Conservation (phyloP, 53 echinoderm and acorn worm genomes). For the Holothuria scabra region DNA sequence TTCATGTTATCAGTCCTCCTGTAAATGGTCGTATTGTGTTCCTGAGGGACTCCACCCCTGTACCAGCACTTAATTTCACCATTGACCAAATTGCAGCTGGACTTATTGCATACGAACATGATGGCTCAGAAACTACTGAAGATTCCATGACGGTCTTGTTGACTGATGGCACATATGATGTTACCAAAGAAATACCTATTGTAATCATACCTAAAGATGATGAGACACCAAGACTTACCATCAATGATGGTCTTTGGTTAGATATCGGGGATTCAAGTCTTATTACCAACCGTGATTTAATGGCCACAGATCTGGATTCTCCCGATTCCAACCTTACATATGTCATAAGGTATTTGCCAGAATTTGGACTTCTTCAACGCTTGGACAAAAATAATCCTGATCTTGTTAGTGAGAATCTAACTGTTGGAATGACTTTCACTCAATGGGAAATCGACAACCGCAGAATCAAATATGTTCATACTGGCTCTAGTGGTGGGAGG, state of each 20-base stretch:
- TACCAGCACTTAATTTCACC: slow-evolving; percentile 91
- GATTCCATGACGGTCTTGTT: slow-evolving; percentile 87
- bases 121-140: slow-evolving; percentile 90
- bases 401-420: slow-evolving; percentile 79
- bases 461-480: slow-evolving; percentile 88
- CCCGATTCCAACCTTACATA: slow-evolving; percentile 93
- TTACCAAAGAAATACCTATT: slow-evolving; percentile 71
- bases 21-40: slow-evolving; percentile 77
- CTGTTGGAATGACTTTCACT: slow-evolving; percentile 89
- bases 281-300: slow-evolving; percentile 87
- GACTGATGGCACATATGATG: slow-evolving; percentile 96
- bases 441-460: slow-evolving; percentile 98
- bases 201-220: slow-evolving; percentile 81
- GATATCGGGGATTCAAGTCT: slow-evolving; percentile 79
- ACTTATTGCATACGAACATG: slow-evolving; percentile 83
- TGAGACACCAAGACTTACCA: slow-evolving; percentile 93
- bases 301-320: slow-evolving; percentile 96
- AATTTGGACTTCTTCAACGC: slow-evolving; percentile 81
- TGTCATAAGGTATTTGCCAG: slow-evolving; percentile 77
- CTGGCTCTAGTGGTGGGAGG: slow-evolving; percentile 75
- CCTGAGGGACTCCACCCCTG: slow-evolving; percentile 40
- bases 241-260: slow-evolving; percentile 94
- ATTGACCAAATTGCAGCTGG: slow-evolving; percentile 78
- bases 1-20: slow-evolving; percentile 80
- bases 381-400: slow-evolving; percentile 70